Conservation (phyloP, 2,888 invertebrate genomes). For the Heliconius ethilla region DNA sequence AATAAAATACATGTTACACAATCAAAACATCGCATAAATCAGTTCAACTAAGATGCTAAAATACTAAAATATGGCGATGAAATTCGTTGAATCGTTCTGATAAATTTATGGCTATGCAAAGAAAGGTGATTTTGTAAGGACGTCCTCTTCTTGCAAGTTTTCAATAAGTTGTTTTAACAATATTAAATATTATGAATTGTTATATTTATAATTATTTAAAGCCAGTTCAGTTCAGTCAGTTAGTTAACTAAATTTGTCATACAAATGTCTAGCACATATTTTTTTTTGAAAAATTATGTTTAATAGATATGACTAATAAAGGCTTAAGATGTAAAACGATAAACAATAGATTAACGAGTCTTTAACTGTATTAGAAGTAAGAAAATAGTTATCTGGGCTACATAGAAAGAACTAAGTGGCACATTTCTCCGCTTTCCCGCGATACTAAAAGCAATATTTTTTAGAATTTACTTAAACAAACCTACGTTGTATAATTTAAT, state of each 20-base stretch:
- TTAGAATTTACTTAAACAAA: neutral
- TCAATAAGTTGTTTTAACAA: neutral
- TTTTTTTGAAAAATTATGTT: neutral
- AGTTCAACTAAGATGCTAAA: conserved; percentile 23
- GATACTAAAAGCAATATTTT: neutral
- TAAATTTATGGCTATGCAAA: conserved; percentile 29
- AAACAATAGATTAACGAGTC: neutral
- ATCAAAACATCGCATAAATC: conserved; percentile 26
- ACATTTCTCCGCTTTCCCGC: neutral
- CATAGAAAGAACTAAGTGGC: neutral
- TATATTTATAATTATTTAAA: no score
- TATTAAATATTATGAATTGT: neutral
- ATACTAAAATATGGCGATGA: conserved; percentile 36
- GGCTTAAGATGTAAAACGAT: neutral
- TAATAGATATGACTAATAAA: neutral
- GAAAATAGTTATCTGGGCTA: neutral
- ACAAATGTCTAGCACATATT: neutral
- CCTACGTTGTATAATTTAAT: neutral
- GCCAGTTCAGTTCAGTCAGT: no score
- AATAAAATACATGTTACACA: no score
- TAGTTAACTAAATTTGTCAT: neutral
- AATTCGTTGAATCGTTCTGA: conserved; percentile 27
- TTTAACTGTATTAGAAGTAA: neutral
- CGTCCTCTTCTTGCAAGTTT: neutral
- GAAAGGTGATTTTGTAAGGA: conserved; percentile 19